Percentiles rank a stretch among this genome's conserved stretches.
phyloP scores from a whole-genome alignment of 2,113 vertebrate genomes.

The Hippocampus zosterae region DNA sequence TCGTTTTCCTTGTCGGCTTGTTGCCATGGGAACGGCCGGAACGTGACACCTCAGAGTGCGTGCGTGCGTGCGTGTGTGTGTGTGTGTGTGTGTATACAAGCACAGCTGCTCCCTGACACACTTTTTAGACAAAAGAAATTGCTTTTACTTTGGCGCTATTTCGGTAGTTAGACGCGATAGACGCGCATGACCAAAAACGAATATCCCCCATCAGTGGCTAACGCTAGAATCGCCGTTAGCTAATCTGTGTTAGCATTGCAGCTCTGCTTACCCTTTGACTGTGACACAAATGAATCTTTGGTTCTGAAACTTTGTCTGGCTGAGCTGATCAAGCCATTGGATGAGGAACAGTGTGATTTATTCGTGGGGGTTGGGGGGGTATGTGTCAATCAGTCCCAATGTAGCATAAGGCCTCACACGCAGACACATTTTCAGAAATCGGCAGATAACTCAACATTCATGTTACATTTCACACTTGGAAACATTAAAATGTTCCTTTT shows the following conservation, averaged over 20 bases:
- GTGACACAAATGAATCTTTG: too few relatives aligned
- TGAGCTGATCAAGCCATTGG: too few relatives aligned
- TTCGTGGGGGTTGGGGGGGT: background rate
- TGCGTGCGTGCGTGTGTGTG: background rate
- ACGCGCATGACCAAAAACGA: background rate
- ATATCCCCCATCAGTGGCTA: background rate
- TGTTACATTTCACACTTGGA: background rate
- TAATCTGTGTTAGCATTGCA: too few relatives aligned
- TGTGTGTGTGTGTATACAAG: background rate
- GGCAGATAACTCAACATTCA: too few relatives aligned
- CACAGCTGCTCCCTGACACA: background rate
- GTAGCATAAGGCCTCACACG: background rate
- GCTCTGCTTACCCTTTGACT: too few relatives aligned
- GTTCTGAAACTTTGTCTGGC: too few relatives aligned
- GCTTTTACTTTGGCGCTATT: background rate
- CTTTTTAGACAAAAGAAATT: background rate
- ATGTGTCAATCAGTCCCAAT: background rate
- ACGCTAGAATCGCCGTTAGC: too few relatives aligned
- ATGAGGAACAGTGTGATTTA: too few relatives aligned
- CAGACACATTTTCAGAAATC: background rate
- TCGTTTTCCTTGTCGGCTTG: constrained; percentile 1
- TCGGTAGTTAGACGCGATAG: background rate
- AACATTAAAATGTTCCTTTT: background rate
- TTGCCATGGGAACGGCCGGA: background rate
- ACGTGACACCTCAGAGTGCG: background rate